A percentile compares a stretch with the other conserved stretches of the same genome.
phyloP scores from a whole-genome alignment of 2,113 vertebrate genomes.

The Ibidorhyncha struthersii region DNA sequence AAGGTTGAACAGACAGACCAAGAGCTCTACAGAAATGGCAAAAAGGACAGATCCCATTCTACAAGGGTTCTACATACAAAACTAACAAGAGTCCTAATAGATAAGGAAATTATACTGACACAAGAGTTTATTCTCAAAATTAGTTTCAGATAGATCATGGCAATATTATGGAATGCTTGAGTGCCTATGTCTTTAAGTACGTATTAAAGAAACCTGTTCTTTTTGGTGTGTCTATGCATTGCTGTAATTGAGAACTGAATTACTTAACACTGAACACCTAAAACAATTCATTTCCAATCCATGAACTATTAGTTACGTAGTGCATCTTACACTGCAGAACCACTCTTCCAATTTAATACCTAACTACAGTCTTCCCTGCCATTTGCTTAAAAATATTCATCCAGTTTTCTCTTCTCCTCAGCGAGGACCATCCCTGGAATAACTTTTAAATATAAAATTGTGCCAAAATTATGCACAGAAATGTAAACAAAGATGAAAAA shows the following conservation, averaged over 20 bases:
- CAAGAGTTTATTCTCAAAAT: not conserved
- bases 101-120: not conserved
- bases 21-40: not conserved
- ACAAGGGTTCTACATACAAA: not conserved
- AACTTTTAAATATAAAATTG: not conserved
- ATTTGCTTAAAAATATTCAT: not conserved
- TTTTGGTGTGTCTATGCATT: not conserved
- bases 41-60: not conserved
- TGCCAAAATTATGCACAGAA: not conserved
- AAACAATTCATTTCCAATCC: not conserved
- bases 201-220: not conserved
- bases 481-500: not conserved
- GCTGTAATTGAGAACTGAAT: not conserved
- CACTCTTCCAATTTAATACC: not conserved
- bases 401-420: not conserved
- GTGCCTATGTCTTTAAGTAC: not conserved
- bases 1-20: not conserved
- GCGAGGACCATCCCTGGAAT: not conserved
- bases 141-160: not conserved
- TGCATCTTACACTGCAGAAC: not conserved
- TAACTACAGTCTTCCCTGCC: not conserved
- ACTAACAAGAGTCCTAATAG: not conserved
- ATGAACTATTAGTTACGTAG: not conserved
- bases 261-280: not conserved
- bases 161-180: not conserved